Evolutionary conservation across 2,113 vertebrate species (phyloP).

Genomic region (Lathamus discolor): DNA sequence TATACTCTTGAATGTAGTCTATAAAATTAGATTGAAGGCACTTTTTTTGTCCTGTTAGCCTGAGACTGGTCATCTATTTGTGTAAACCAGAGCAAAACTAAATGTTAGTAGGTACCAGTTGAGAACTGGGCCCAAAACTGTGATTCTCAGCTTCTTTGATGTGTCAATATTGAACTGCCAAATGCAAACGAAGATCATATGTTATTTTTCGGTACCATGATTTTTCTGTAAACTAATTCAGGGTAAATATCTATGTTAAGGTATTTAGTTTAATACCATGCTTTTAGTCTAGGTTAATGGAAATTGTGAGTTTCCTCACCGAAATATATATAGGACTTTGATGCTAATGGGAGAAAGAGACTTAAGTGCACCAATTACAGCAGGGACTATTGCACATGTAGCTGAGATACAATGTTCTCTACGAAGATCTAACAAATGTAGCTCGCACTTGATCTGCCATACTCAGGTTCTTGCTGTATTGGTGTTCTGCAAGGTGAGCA

Average conservation of each 20-base stretch:
- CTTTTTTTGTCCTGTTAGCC: neutral
- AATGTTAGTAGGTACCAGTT: neutral
- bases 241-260: neutral
- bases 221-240: neutral
- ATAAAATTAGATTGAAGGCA: neutral
- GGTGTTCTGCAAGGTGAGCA: neutral
- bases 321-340: neutral
- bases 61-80: neutral
- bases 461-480: neutral
- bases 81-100: neutral
- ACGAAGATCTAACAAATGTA: neutral
- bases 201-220: neutral
- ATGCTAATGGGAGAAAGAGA: neutral
- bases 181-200: neutral
- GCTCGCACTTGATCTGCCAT: neutral
- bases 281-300: conserved; percentile 9
- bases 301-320: neutral
- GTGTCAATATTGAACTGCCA: neutral
- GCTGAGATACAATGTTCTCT: neutral
- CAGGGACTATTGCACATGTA: neutral
- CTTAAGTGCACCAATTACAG: neutral
- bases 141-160: neutral
- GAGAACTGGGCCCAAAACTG: neutral
- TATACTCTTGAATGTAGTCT: neutral
- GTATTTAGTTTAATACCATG: neutral